These are phyloP conservation scores for Menura novaehollandiae DNA, from an alignment of 2,113 vertebrate genomes.

Conservation along the genomic window DNA sequence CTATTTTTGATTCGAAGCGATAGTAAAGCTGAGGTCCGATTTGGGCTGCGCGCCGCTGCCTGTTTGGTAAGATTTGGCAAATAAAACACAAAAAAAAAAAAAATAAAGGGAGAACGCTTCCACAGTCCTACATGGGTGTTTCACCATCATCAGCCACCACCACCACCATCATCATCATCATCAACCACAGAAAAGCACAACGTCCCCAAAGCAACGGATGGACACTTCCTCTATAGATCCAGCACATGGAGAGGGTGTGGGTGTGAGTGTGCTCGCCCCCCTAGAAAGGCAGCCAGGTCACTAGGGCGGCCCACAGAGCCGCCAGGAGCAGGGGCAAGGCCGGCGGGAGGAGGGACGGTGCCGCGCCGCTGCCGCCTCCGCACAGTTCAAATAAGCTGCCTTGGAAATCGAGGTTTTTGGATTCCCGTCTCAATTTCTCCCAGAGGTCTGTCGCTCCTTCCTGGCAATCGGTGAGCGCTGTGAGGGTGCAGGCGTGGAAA, in stretches of 20 bases:
- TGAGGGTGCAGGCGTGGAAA: conserved; percentile 94
- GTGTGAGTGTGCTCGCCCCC: conserved; percentile 46
- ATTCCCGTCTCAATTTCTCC: conserved; percentile 97
- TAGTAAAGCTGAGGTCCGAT: conserved; percentile 81
- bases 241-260: conserved; percentile 65
- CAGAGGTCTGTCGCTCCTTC: conserved; percentile 95
- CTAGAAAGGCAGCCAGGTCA: conserved; percentile 90
- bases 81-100: conserved; percentile 62
- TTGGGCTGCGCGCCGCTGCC: conserved; percentile 73
- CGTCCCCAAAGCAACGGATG: conserved; percentile 68
- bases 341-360: conserved; percentile 63
- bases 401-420: conserved; percentile 93
- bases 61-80: conserved; percentile 78
- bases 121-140: conserved; percentile 74
- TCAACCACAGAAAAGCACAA: conserved; percentile 72
- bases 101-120: conserved; percentile 41
- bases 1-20: conserved; percentile 63
- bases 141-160: conserved; percentile 46
- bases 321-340: conserved; percentile 77
- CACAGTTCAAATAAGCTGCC: conserved; percentile 99
- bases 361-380: conserved; percentile 80
- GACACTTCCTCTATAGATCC: conserved; percentile 71
- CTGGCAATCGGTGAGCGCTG: conserved; percentile 96
- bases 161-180: conserved; percentile 64
- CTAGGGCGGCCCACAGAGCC: conserved; percentile 80